Evolutionary conservation across 2,888 invertebrate genomes (phyloP).

Genomic region (Leucophenga maculata): DNA sequence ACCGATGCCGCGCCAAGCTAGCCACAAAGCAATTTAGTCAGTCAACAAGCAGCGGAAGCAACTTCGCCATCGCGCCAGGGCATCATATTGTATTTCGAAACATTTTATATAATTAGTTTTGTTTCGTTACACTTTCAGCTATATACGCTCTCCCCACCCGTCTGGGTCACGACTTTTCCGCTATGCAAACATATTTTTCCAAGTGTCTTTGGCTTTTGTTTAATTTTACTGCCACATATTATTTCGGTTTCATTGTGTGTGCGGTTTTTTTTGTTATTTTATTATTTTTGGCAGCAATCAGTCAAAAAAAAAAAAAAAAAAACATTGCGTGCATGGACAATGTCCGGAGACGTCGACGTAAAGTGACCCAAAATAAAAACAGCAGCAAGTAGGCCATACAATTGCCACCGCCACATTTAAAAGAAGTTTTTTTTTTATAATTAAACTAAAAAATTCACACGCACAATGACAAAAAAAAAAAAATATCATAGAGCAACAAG

Average conservation of each 20-base stretch:
- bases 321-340: slow-evolving; percentile 40
- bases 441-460: neutral
- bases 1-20: slow-evolving; percentile 10
- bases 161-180: neutral
- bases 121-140: slow-evolving; percentile 40
- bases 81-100: slow-evolving; percentile 37
- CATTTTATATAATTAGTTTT: slow-evolving; percentile 44
- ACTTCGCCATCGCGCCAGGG: neutral
- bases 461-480: neutral
- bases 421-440: neutral
- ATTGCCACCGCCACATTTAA: neutral
- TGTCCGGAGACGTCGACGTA: slow-evolving; percentile 25
- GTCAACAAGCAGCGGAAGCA: neutral
- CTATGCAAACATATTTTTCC: slow-evolving; percentile 30
- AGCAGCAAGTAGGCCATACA: slow-evolving; percentile 52
- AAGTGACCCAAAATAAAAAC: slow-evolving; percentile 33
- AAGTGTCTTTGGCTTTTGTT: neutral
- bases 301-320: slow-evolving; percentile 46
- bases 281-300: slow-evolving; percentile 40
- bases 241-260: neutral
- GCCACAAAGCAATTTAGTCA: neutral
- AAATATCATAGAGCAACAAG: neutral
- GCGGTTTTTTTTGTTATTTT: neutral
- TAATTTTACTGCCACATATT: too few species aligned
- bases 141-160: neutral